Evolutionary conservation across 1,140 invertebrate genomes (phyloP).

Genomic region (Pemphigus obesinymphae): DNA sequence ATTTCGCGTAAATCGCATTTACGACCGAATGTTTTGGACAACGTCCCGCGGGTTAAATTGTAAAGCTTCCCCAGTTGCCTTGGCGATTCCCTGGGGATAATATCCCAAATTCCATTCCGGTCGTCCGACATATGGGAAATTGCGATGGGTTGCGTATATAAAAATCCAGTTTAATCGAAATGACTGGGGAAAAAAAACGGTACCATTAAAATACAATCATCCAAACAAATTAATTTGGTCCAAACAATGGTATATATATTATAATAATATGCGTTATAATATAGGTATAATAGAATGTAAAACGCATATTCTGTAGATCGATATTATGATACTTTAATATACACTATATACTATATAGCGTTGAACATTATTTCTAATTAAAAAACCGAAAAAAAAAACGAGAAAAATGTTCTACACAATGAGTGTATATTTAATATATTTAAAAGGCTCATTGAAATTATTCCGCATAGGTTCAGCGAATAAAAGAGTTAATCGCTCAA

Average conservation of each 20-base stretch:
- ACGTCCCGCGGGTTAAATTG: constrained; percentile 34
- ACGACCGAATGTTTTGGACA: constrained; percentile 35
- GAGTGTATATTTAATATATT: background rate
- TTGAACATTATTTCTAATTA: background rate
- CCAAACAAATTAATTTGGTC: background rate
- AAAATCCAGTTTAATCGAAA: constrained; percentile 34
- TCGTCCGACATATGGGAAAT: constrained; percentile 13
- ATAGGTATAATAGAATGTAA: too few species aligned
- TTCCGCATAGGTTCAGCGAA: background rate
- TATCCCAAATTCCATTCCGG: constrained; percentile 23
- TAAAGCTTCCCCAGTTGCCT: background rate
- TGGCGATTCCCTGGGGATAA: constrained; percentile 3
- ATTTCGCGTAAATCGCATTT: constrained; percentile 39
- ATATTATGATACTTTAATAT: too few species aligned
- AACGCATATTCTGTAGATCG: background rate
- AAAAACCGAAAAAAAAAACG: background rate
- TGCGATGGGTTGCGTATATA: background rate
- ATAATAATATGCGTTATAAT: too few species aligned
- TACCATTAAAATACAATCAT: constrained; percentile 19
- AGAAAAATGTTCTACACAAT: background rate
- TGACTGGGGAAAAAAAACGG: background rate
- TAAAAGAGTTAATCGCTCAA: background rate
- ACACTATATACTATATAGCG: background rate
- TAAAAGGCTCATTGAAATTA: background rate
- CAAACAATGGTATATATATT: background rate